Evolutionary conservation across 2,113 vertebrate species (phyloP), one percentile per base, ranked within the genome.

Genomic region (Cervus canadensis): DNA sequence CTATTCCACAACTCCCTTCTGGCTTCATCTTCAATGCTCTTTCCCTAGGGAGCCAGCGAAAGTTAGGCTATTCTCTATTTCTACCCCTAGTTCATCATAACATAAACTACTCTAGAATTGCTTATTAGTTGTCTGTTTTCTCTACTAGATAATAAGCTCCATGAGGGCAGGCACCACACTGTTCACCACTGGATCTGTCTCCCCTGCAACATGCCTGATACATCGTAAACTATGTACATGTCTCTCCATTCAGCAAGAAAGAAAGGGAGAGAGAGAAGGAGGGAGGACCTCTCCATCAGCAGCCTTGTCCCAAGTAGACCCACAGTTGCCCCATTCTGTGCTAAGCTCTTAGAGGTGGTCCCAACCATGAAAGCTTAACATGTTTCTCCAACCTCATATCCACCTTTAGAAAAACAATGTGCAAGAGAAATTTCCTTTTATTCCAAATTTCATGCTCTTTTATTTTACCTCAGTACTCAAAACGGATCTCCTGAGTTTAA

Each of bases 361-460:
- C 40, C 62, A 78, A 17, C 33, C 19, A 30, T 74, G 36, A 14
- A 89, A 14, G 52, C 57, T 84, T 86, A 76, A 78, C 14, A n/a
- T 64, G 3, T 64, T 94, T 95, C 48, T 89, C 48, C 30, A 93
- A 82, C 4, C 30, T 89, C 87, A 25, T 81, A 50, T n/a, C 84
- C 87, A 93, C 40, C 81, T 94, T 89, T 87, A 92, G 52, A 26
- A 92, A 98, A 94, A 89, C 74, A 94, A 26, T 40, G 1, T 67
- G 26, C 36, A 89, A 88, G n/a, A 33, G n/a, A 95, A 94, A 78
- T 45, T 36, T 43, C 43, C 88, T 3, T 89, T 95, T 82, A 93
- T 89, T 62, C 52, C 89, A 76, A 95, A 92, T n/a, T 26, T 96
- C 36, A 74, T 40, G 25, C 33, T 95, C 54, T 94, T 94, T 85